Evolutionary conservation across 2,113 vertebrate species (phyloP).

Genomic region (Lepisosteus oculatus): DNA sequence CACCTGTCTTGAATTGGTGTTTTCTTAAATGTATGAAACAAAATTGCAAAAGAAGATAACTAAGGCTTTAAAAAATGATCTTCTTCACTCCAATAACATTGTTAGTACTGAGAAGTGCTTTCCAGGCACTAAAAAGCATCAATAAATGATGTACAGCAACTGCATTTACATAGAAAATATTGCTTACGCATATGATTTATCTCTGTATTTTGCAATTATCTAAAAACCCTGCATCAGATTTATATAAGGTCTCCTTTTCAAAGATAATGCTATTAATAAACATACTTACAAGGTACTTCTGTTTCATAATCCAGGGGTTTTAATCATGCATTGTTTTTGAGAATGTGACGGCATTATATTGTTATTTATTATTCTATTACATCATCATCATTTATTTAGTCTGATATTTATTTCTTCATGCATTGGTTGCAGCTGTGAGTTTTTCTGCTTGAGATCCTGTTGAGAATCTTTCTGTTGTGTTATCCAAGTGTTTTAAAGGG

Average conservation of each 20-base stretch:
- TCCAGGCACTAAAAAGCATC: slow-evolving; percentile 15
- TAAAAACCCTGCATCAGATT: slow-evolving; percentile 28
- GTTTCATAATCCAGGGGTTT: slow-evolving; percentile 32
- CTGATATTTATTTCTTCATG: slow-evolving; percentile 28
- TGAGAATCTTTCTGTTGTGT: slow-evolving; percentile 13
- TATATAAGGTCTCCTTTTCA: slow-evolving; percentile 27
- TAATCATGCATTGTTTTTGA: slow-evolving; percentile 44
- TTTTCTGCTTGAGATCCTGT: slow-evolving; percentile 23
- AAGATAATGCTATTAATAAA: slow-evolving; percentile 29
- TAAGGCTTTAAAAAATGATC: slow-evolving; percentile 8
- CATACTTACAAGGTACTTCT: slow-evolving; percentile 21
- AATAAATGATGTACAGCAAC: slow-evolving; percentile 9
- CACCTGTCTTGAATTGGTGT: neutral
- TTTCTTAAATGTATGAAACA: slow-evolving; percentile 5
- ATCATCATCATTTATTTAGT: slow-evolving; percentile 36
- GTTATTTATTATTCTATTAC: slow-evolving; percentile 39
- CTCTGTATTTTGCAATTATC: slow-evolving; percentile 23
- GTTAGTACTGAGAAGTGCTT: slow-evolving; percentile 9
- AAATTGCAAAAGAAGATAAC: slow-evolving; percentile 1
- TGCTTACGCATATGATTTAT: slow-evolving; percentile 22
- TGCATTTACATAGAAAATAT: slow-evolving; percentile 24
- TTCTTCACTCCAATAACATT: slow-evolving; percentile 1
- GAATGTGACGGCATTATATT: slow-evolving; percentile 25
- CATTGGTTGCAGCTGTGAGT: slow-evolving; percentile 28
- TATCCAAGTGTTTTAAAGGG: slow-evolving; percentile 9